Percentiles rank a stretch among this genome's conserved stretches.
These are phyloP conservation scores for Stichopus horrens DNA, from an alignment of 53 echinoderm and acorn worm genomes.

Conservation along the genomic window DNA sequence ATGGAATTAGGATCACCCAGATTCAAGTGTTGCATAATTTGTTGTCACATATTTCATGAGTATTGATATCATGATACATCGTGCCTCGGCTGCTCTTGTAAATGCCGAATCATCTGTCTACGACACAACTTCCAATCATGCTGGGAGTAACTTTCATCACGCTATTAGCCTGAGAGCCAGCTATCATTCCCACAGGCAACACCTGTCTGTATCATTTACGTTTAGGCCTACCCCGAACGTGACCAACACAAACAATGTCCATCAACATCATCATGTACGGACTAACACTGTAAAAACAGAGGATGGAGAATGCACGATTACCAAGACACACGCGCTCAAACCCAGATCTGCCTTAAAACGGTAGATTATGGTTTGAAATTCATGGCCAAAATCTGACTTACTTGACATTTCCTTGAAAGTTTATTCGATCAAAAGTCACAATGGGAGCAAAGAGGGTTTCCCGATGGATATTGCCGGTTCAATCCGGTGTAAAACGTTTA, in stretches of 20 bases:
- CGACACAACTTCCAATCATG: not conserved
- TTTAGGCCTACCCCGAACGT: not conserved
- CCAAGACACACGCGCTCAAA: not conserved
- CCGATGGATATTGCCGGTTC: not conserved
- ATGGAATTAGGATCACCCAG: not conserved
- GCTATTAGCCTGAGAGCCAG: not conserved
- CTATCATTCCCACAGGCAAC: not conserved
- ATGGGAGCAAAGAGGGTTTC: not conserved
- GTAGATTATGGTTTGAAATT: not conserved
- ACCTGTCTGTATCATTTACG: constrained; percentile 2
- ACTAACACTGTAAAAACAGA: not conserved
- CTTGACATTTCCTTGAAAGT: not conserved
- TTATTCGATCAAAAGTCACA: not conserved
- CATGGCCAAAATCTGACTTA: not conserved
- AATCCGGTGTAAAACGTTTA: not conserved
- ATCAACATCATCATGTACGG: not conserved
- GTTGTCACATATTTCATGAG: too few relatives aligned
- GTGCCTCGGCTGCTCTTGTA: not conserved
- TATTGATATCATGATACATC: not conserved
- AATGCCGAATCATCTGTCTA: not conserved
- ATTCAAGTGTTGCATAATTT: not conserved
- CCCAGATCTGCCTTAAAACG: not conserved
- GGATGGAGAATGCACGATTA: not conserved
- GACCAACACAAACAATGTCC: constrained; percentile 12
- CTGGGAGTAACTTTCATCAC: not conserved